Conservation (phyloP, 2,888 invertebrate species). For the Drosophila longiperda region DNA sequence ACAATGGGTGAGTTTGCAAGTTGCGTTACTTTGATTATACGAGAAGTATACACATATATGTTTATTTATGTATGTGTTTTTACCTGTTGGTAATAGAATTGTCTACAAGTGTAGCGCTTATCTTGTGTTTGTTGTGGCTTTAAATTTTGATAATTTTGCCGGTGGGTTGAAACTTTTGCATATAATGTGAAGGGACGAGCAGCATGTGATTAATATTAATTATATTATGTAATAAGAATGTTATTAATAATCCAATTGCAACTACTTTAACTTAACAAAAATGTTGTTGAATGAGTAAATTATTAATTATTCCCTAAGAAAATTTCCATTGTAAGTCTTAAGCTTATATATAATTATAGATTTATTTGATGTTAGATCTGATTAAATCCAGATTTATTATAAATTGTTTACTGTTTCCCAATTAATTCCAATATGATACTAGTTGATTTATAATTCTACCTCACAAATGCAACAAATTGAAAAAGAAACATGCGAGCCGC, state of each 20-base stretch:
- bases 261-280: neutral
- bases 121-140: conserved; percentile 69
- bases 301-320: neutral
- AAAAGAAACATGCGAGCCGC: conserved; percentile 51
- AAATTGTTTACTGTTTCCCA: conserved; percentile 24
- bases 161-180: conserved; percentile 41
- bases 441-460: conserved; percentile 47
- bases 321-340: neutral
- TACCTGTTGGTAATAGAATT: conserved; percentile 25
- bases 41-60: neutral
- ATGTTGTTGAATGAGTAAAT: neutral
- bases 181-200: conserved; percentile 18
- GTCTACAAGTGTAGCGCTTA: conserved; percentile 58
- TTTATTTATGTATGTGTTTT: neutral
- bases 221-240: neutral
- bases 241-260: neutral
- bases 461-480: conserved; percentile 31
- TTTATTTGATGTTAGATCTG: neutral
- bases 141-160: conserved; percentile 69
- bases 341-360: neutral
- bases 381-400: neutral
- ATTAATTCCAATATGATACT: conserved; percentile 59
- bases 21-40: conserved; percentile 1
- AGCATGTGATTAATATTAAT: neutral
- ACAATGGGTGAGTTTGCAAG: conserved; percentile 67